These are phyloP conservation scores for Heteromyza rotundicornis DNA, from an alignment of 2,888 invertebrate genomes.

Conservation along the genomic window DNA sequence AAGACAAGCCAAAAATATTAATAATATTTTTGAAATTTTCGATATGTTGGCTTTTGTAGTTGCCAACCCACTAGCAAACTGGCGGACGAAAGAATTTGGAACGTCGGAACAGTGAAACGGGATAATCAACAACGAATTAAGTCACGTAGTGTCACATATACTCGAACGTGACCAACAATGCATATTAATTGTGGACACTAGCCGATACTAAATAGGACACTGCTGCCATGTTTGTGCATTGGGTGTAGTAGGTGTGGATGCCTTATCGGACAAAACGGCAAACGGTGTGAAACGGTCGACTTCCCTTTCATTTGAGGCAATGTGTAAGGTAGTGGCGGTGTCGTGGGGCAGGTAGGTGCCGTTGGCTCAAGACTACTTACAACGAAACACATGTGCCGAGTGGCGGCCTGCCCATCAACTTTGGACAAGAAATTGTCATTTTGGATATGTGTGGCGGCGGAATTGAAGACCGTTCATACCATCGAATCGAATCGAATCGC, in stretches of 20 bases:
- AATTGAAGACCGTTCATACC: slow-evolving; percentile 18
- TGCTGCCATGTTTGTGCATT: slow-evolving; percentile 2
- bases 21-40: slow-evolving; percentile 10
- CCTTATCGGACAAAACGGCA: slow-evolving; percentile 4
- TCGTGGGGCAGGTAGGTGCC: not conserved
- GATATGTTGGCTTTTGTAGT: no score
- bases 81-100: slow-evolving; percentile 25
- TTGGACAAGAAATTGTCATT: slow-evolving; percentile 47
- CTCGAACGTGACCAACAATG: no score
- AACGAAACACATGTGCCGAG: not conserved
- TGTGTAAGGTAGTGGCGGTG: not conserved
- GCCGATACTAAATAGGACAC: slow-evolving; percentile 22
- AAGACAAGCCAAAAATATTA: slow-evolving; percentile 1
- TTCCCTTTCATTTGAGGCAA: slow-evolving; percentile 56
- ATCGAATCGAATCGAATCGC: slow-evolving; percentile 40
- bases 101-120: slow-evolving; percentile 4
- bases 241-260: not conserved
- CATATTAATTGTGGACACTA: not conserved
- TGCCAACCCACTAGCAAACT: not conserved
- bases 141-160: slow-evolving; percentile 37
- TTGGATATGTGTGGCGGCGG: slow-evolving; percentile 18
- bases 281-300: slow-evolving; percentile 27
- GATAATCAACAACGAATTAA: slow-evolving; percentile 30
- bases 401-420: slow-evolving; percentile 24
- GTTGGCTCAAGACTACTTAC: not conserved